Evolutionary conservation across 2,797 vertebrate species (phyloP).

Genomic region (Heterohyrax brucei): DNA sequence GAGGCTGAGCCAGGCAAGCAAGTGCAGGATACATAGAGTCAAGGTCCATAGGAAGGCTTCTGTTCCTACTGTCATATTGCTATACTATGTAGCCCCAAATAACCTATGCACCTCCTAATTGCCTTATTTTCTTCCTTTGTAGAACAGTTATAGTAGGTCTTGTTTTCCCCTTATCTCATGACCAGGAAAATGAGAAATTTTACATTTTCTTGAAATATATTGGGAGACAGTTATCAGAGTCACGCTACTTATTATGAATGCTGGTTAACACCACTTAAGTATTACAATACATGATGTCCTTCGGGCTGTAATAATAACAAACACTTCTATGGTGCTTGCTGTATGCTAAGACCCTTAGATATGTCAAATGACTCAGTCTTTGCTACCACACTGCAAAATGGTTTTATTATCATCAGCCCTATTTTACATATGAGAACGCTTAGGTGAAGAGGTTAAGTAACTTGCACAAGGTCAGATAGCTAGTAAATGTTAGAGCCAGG

Average conservation of each 20-base stretch:
- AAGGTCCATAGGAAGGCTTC: not conserved
- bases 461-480: not conserved
- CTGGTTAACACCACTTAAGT: not conserved
- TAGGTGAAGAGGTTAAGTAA: not conserved
- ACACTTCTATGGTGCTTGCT: not conserved
- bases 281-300: not conserved
- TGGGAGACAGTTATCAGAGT: not conserved
- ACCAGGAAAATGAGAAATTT: not conserved
- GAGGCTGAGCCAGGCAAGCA: not conserved
- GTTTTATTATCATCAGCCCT: not conserved
- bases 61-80: not conserved
- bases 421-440: not conserved
- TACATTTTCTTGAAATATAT: not conserved
- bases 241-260: not conserved
- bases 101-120: not conserved
- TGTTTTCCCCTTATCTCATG: not conserved
- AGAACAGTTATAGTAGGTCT: not conserved
- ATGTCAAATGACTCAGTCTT: not conserved
- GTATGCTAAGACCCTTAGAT: not conserved
- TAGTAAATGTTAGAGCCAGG: not conserved
- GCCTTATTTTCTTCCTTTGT: not conserved
- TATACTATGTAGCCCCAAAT: not conserved
- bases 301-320: not conserved
- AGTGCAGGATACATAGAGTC: not conserved
- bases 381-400: not conserved